Percentiles rank a stretch among this genome's conserved stretches.
phyloP scores from a whole-genome alignment of 1,140 invertebrate species.

The Lithobius niger region DNA sequence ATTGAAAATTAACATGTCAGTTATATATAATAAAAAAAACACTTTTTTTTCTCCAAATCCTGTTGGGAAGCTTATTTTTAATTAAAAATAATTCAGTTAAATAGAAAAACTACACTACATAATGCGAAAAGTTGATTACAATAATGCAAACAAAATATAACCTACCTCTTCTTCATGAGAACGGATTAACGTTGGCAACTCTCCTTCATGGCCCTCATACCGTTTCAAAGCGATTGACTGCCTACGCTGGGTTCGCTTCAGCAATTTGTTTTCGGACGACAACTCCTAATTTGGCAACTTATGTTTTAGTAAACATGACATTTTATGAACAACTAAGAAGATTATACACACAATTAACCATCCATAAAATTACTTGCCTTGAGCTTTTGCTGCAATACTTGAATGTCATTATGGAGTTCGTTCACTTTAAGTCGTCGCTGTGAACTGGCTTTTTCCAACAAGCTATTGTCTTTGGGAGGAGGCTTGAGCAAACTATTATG shows the following conservation, averaged over 20 bases:
- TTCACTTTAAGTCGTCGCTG: neutral
- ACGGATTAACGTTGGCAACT: neutral
- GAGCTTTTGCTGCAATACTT: neutral
- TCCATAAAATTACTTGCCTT: neutral
- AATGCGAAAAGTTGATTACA: neutral
- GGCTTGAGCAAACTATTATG: neutral
- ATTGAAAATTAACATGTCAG: no score
- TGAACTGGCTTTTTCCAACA: neutral
- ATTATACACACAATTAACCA: neutral
- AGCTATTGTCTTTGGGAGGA: constrained; percentile 1
- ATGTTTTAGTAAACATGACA: neutral
- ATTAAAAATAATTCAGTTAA: no score
- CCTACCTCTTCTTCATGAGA: constrained; percentile 6
- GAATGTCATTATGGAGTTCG: constrained; percentile 1
- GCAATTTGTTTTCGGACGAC: neutral
- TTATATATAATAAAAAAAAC: no score
- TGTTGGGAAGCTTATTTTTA: no score
- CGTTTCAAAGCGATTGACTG: constrained; percentile 3
- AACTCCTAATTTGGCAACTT: neutral
- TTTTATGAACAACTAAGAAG: neutral
- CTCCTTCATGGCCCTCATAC: constrained; percentile 4
- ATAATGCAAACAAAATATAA: neutral
- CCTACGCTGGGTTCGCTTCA: neutral
- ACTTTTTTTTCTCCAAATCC: no score
- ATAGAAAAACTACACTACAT: neutral